Evolutionary conservation across 2,113 vertebrate genomes (phyloP).

Genomic region (Charina bottae): DNA sequence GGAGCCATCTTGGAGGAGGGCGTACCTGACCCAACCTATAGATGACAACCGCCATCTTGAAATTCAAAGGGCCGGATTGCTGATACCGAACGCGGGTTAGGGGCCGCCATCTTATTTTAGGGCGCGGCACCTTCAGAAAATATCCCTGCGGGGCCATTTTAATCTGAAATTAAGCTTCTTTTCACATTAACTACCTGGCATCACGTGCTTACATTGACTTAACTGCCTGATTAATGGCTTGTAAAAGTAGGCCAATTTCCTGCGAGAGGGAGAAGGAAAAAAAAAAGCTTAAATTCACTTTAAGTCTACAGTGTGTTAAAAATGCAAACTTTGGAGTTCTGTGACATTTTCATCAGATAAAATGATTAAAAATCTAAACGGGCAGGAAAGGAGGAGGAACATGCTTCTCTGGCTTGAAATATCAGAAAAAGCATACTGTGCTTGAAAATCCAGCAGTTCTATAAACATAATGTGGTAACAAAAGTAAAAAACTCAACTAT

Average conservation of each 20-base stretch:
- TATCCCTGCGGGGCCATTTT: neutral
- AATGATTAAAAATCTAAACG: neutral
- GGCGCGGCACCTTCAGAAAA: neutral
- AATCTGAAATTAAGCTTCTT: neutral
- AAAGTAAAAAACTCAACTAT: neutral
- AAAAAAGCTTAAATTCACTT: neutral
- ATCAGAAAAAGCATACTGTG: neutral
- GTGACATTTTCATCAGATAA: neutral
- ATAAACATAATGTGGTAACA: neutral
- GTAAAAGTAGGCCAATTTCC: neutral
- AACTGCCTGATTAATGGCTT: neutral
- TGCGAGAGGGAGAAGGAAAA: neutral
- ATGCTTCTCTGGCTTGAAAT: neutral
- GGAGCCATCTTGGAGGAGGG: conserved; percentile 19
- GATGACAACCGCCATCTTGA: conserved; percentile 39
- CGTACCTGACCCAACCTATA: neutral
- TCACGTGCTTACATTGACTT: neutral
- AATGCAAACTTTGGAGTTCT: neutral
- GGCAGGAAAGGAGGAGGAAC: neutral
- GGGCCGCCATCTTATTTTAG: neutral
- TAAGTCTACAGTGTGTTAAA: neutral
- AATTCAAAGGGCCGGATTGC: neutral
- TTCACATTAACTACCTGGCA: neutral
- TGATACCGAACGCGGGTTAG: neutral
- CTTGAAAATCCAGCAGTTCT: neutral